phyloP scores from a whole-genome alignment of 2,113 vertebrate species.

The Myiozetetes cayanensis region DNA sequence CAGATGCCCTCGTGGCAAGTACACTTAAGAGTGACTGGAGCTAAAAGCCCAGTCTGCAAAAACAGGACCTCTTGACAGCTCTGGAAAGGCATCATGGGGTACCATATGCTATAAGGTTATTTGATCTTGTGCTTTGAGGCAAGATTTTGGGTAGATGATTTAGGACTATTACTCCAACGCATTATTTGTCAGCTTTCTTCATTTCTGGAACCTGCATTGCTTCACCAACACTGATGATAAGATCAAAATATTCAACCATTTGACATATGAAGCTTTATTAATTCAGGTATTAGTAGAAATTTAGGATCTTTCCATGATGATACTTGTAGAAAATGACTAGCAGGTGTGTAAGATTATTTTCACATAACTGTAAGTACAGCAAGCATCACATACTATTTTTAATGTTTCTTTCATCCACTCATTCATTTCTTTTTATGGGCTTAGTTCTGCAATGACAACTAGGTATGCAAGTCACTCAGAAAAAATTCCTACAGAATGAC shows the following conservation, averaged over 20 bases:
- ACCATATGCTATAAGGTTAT: neutral
- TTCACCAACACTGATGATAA: neutral
- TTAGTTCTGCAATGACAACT: neutral
- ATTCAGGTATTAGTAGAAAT: neutral
- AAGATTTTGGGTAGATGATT: neutral
- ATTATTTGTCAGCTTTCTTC: neutral
- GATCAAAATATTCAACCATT: neutral
- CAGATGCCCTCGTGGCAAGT: neutral
- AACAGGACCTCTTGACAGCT: neutral
- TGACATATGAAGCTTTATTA: neutral
- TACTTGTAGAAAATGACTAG: neutral
- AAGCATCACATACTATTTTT: neutral
- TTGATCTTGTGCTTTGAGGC: neutral
- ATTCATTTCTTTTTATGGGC: neutral
- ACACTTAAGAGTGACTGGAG: neutral
- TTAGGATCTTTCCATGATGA: neutral
- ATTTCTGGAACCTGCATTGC: neutral
- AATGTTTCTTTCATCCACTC: neutral
- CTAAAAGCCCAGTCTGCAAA: neutral
- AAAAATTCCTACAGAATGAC: neutral
- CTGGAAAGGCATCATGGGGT: neutral
- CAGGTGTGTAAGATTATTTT: neutral
- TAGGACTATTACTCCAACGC: neutral
- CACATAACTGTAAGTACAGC: neutral
- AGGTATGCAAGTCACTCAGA: neutral